A percentile compares a stretch with the other conserved stretches of the same genome.
Evolutionary conservation across 1,140 invertebrate genomes (phyloP).

Genomic region (Caenorhabditis brenneri): DNA sequence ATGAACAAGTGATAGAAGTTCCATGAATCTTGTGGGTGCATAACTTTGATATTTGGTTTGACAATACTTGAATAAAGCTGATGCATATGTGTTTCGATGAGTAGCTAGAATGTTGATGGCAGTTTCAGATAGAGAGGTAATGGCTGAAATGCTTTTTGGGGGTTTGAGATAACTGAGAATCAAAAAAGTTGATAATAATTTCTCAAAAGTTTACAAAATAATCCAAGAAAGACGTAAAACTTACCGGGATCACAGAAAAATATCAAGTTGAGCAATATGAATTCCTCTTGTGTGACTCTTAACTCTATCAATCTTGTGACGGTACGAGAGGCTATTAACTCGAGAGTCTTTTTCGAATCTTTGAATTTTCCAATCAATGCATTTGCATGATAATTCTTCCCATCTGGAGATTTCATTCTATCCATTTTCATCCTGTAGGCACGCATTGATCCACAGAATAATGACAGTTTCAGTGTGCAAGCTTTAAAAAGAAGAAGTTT

Average conservation of each 20-base stretch:
- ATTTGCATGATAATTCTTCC: too few relatives aligned
- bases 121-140: background rate
- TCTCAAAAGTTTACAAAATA: background rate
- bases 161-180: too few relatives aligned
- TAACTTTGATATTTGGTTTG: background rate
- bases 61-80: background rate
- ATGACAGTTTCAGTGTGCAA: too few relatives aligned
- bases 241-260: slow-evolving; percentile 23
- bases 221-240: too few relatives aligned
- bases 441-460: background rate
- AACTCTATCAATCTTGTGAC: background rate
- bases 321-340: background rate
- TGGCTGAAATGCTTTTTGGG: slow-evolving; percentile 20
- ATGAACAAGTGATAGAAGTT: background rate
- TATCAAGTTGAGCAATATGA: background rate
- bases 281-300: background rate
- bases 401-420: too few relatives aligned
- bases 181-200: too few relatives aligned
- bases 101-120: background rate
- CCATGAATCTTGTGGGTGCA: background rate
- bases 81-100: background rate
- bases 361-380: background rate
- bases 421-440: too few relatives aligned
- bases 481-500: background rate
- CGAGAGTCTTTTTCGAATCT: background rate